Evolutionary conservation across 2,888 invertebrate genomes (phyloP), one percentile per base, ranked within the genome.

Genomic region (Barypeithes pellucidus): DNA sequence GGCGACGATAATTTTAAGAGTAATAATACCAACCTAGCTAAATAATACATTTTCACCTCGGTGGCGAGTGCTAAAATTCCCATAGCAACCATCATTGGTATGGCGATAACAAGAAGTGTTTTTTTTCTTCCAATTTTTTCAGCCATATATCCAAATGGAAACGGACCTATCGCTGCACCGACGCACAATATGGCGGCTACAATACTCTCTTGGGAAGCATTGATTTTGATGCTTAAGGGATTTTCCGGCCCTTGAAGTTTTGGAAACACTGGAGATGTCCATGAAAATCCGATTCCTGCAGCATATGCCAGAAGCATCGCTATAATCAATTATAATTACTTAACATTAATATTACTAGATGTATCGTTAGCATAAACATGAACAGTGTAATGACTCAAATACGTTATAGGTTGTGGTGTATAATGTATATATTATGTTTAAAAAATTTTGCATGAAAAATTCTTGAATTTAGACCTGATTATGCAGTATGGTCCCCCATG

Each of bases 61-160:
- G 52, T 67, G 1, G 79, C 78, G 50, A 80, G 80, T 0, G 80
- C 77, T 24, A 78, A 60, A 2, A 78, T 73, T 4, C 74, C 14
- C 14, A 75, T 68, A 1, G 79, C 93, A 0, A 90, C 47, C 16
- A 92, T 82, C 72, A 92, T 91, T 0, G 94, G 92, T 0, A 92
- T 77, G 0, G 90, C 86, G n/a, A 91, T 88, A 7, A 89, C 83
- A 8, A 94, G 81, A 12, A 94, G 85, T 0, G 91, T 89, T 87
- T 88, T 89, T 85, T 92, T 93, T 33, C 76, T 70, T 5, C 94
- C 94, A n/a, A 80, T 65, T 52, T 47, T 65, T 16, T 81, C 79
- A 0, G 80, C 76, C 16, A 72, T 50, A 20, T 73, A 73, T 16
- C 79, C 81, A 16, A 77, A 76, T 1, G 80, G 12, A 8, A 81